phyloP scores from a whole-genome alignment of 2,113 vertebrate genomes.

The Cheirogaleus medius region DNA sequence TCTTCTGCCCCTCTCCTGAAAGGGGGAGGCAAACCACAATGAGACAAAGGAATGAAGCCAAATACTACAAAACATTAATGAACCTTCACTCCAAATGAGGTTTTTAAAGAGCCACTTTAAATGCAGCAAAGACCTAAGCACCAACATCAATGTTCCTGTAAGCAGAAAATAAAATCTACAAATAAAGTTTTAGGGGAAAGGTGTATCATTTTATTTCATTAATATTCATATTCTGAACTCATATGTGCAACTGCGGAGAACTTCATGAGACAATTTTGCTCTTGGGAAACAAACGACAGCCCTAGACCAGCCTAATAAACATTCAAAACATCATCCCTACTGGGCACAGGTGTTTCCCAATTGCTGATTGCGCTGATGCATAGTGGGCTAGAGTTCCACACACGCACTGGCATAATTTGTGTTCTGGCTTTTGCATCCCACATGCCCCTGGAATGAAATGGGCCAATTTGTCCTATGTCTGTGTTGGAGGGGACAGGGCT shows the following conservation, averaged over 20 bases:
- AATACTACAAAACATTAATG: constrained; percentile 51
- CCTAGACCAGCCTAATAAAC: neutral
- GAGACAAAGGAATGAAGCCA: constrained; percentile 40
- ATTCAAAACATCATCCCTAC: neutral
- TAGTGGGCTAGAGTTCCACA: neutral
- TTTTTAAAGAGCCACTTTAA: constrained; percentile 78
- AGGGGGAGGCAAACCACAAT: neutral
- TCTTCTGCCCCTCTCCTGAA: neutral
- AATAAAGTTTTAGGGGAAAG: constrained; percentile 70
- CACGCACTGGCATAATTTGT: neutral
- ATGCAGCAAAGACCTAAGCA: constrained; percentile 66
- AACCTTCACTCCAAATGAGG: constrained; percentile 63
- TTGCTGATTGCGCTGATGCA: neutral
- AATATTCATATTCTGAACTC: constrained; percentile 57
- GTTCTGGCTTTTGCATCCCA: neutral
- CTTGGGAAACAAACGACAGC: constrained; percentile 4
- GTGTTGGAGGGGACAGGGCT: neutral
- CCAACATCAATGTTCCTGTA: constrained; percentile 58
- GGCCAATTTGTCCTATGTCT: neutral
- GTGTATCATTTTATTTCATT: constrained; percentile 65
- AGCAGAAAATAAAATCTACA: constrained; percentile 75
- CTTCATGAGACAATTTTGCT: constrained; percentile 18
- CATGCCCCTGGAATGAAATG: neutral
- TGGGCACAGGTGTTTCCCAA: neutral
- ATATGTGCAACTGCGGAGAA: neutral